Evolutionary conservation across 2,113 vertebrate species (phyloP).

Genomic region (Probosciger aterrimus): DNA sequence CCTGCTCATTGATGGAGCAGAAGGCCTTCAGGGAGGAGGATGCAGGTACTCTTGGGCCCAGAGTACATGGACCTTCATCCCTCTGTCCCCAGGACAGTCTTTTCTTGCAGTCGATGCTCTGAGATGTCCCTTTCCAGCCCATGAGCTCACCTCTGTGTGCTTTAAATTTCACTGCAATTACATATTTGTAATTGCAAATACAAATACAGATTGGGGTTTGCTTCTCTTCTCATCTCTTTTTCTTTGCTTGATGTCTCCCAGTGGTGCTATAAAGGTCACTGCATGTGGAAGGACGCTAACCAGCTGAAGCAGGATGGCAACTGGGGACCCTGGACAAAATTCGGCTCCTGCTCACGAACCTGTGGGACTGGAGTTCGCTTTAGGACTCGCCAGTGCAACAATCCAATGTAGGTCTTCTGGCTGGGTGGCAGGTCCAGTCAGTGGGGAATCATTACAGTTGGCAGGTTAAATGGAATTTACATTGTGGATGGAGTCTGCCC

Average conservation of each 20-base stretch:
- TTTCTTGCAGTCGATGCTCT: not conserved
- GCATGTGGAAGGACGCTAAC: constrained; percentile 96
- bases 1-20: not conserved
- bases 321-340: constrained; percentile 93
- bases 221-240: not conserved
- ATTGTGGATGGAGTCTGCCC: not conserved
- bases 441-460: not conserved
- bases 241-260: constrained; percentile 8
- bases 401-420: constrained; percentile 80
- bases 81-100: not conserved
- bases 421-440: too few relatives aligned
- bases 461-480: not conserved
- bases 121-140: not conserved
- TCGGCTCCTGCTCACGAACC: constrained; percentile 90
- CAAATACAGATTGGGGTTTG: not conserved
- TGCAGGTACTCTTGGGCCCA: too few relatives aligned
- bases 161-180: not conserved
- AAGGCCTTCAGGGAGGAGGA: not conserved
- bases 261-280: constrained; percentile 99
- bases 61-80: not conserved
- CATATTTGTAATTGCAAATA: too few relatives aligned
- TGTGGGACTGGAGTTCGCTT: constrained; percentile 93
- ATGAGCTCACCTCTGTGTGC: not conserved
- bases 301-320: constrained; percentile 91
- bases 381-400: constrained; percentile 92